Evolutionary conservation across 2,888 invertebrate genomes (phyloP).

Genomic region (Alviniconcha strummeri): DNA sequence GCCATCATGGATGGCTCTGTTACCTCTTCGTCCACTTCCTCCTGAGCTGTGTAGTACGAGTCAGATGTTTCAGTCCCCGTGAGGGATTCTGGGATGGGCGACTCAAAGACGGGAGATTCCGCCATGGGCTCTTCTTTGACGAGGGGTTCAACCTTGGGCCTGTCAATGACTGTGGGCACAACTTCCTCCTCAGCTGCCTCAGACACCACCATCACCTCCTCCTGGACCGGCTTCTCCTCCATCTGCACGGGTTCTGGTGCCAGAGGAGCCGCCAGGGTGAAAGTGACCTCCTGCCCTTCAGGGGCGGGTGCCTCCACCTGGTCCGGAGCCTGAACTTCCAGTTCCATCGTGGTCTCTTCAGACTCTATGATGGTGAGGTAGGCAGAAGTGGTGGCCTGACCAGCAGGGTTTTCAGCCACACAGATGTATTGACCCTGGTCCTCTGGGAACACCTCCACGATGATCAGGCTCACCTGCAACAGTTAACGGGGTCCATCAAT

Average conservation of each 20-base stretch:
- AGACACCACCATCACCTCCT: constrained; percentile 35
- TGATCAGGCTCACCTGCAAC: constrained; percentile 60
- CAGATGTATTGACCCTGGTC: constrained; percentile 81
- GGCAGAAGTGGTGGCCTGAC: constrained; percentile 86
- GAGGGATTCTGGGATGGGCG: constrained; percentile 42
- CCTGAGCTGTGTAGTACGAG: constrained; percentile 44
- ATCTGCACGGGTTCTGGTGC: constrained; percentile 39
- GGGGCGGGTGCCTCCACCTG: constrained; percentile 7
- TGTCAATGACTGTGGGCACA: constrained; percentile 54
- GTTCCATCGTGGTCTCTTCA: constrained; percentile 50
- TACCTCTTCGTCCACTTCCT: constrained; percentile 52
- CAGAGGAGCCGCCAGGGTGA: constrained; percentile 23
- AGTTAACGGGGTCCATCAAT: background rate
- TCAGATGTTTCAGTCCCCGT: constrained; percentile 41
- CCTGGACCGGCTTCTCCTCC: constrained; percentile 44
- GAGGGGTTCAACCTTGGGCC: constrained; percentile 55
- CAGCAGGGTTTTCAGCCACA: constrained; percentile 85
- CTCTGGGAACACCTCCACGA: constrained; percentile 73
- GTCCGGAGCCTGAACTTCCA: constrained; percentile 41
- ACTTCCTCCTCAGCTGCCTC: constrained; percentile 47
- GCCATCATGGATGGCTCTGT: constrained; percentile 49
- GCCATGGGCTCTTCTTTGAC: constrained; percentile 52
- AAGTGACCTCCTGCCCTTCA: constrained; percentile 28
- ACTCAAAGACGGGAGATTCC: constrained; percentile 50
- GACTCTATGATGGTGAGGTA: constrained; percentile 61